Conservation (phyloP, 2,113 vertebrate genomes). For the Ictidomys tridecemlineatus region DNA sequence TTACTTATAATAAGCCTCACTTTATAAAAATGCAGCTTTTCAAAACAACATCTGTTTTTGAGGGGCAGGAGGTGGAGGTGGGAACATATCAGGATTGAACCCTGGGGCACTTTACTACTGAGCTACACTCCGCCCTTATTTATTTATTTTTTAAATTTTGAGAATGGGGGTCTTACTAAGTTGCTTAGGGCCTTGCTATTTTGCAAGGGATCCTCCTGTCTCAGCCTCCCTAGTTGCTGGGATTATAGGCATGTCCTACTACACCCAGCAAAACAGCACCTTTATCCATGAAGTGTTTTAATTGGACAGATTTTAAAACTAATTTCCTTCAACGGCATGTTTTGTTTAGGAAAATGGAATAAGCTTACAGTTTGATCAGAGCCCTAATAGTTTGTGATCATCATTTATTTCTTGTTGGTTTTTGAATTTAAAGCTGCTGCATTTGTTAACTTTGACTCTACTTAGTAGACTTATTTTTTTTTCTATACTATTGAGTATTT, state of each 20-base stretch:
- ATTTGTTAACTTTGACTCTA: not conserved
- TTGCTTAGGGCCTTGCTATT: no score
- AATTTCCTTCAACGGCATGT: not conserved
- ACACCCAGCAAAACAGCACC: not conserved
- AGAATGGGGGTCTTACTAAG: no score
- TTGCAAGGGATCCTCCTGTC: no score
- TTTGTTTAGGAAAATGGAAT: not conserved
- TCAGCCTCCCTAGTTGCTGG: no score
- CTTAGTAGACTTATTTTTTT: not conserved
- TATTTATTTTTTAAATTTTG: no score
- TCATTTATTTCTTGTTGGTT: not conserved
- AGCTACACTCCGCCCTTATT: no score
- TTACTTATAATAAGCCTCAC: not conserved
- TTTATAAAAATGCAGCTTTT: constrained; percentile 26
- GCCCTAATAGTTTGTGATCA: not conserved
- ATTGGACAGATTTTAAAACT: not conserved
- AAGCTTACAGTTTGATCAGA: not conserved
- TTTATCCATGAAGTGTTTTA: not conserved
- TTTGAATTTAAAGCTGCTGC: not conserved
- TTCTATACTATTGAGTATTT: not conserved
- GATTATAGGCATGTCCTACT: no score
- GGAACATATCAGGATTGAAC: no score
- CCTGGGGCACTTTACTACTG: no score
- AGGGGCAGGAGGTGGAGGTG: no score
- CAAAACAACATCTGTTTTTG: not conserved